Evolutionary conservation across 1,140 invertebrate species (phyloP).

Genomic region (Arctopsyche grandis): DNA sequence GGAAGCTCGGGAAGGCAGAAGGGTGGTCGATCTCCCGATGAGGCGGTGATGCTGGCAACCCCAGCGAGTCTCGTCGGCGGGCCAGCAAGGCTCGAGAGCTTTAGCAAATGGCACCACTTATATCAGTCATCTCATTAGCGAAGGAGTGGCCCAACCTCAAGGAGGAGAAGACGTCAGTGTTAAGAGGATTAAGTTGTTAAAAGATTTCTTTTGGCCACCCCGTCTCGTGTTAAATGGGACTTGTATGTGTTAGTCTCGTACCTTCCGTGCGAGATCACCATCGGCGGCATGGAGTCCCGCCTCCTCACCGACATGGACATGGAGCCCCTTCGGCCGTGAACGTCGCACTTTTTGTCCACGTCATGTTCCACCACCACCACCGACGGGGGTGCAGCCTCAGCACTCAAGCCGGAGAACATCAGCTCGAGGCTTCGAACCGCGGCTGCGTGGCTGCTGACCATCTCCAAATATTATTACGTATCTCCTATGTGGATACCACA

Average conservation of each 20-base stretch:
- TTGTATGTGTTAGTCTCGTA: not conserved
- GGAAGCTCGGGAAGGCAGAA: conserved; percentile 72
- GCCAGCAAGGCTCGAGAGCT: conserved; percentile 40
- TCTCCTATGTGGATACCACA: not conserved
- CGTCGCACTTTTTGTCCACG: conserved; percentile 46
- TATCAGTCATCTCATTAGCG: not conserved
- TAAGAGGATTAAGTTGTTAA: too few species aligned
- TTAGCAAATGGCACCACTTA: not conserved
- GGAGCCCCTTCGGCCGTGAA: conserved; percentile 65
- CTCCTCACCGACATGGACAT: conserved; percentile 68
- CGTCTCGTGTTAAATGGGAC: not conserved
- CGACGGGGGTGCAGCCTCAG: conserved; percentile 22
- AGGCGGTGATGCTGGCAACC: conserved; percentile 66
- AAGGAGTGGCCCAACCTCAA: not conserved
- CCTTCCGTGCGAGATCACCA: conserved; percentile 55
- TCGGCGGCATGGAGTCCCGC: conserved; percentile 67
- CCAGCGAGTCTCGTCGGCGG: conserved; percentile 69
- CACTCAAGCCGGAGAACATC: conserved; percentile 65
- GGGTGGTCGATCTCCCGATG: conserved; percentile 73
- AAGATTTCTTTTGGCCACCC: not conserved
- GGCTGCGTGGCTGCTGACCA: conserved; percentile 69
- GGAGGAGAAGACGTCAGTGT: too few species aligned
- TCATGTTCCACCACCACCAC: conserved; percentile 48
- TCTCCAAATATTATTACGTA: conserved; percentile 49
- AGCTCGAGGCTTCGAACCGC: conserved; percentile 77